Conservation (phyloP, 2,113 vertebrate species). For the Rhabdomys dilectus region DNA sequence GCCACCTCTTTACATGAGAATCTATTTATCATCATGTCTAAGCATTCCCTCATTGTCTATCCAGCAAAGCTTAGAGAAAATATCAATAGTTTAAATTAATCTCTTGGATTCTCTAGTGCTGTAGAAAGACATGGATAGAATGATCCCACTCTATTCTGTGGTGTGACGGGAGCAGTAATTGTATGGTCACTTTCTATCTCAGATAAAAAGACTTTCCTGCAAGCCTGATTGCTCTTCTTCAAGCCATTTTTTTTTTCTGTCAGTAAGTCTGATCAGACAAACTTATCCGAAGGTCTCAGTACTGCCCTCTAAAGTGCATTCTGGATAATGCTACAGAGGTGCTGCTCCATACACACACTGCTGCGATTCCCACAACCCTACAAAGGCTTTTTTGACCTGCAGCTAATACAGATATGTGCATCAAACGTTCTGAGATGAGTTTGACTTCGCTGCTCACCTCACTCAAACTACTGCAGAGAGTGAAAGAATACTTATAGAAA, state of each 20-base stretch:
- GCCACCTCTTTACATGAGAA: neutral
- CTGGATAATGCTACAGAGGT: neutral
- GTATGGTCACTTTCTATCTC: neutral
- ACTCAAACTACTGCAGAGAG: neutral
- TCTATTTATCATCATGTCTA: neutral
- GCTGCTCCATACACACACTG: neutral
- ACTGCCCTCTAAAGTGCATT: neutral
- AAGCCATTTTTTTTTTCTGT: neutral
- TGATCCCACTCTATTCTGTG: neutral
- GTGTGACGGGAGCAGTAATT: neutral
- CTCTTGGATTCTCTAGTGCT: neutral
- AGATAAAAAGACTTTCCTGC: neutral
- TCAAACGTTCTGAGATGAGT: neutral
- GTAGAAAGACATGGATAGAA: neutral
- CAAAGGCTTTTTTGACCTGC: neutral
- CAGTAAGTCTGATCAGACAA: neutral
- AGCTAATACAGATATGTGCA: no score
- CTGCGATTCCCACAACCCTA: no score
- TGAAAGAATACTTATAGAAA: neutral
- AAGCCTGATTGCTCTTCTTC: neutral
- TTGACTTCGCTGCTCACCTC: neutral
- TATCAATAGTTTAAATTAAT: neutral
- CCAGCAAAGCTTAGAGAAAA: neutral
- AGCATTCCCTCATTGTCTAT: neutral
- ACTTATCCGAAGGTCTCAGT: neutral